Base-by-base conservation (phyloP, 92 coral and sea anemone genomes). In the Zoanthus sansibaricus region DNA sequence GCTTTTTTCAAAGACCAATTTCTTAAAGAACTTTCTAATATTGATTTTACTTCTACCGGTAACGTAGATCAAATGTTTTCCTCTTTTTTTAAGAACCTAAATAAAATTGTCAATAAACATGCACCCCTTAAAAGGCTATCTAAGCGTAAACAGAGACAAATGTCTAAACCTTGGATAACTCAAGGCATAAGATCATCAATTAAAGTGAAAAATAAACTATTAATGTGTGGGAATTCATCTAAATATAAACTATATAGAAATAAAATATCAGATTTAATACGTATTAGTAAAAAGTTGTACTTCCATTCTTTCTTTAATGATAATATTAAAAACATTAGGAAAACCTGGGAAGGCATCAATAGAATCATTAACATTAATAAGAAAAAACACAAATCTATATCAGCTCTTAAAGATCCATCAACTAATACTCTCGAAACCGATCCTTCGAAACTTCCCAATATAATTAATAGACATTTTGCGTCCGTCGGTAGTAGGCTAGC, bases 341-440 rank as follows among this genome's bases (percentile, higher is more conserved):
- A 75, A 52, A 75, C 79, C 47, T 75, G 64, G 79, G 56, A 75
- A 52, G 64, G 79, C 79, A 75, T 75, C 13, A 75, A 75, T 75
- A 42, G 56, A 42, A 14, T 75, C 46, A 51, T 75, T 30, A 75
- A 52, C 47, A 75, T 42, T 52, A 75, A 75, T 75, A 48, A 20
- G 79, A 75, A 75, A 68, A 52, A 46, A n/a, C 17, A 82, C 55
- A 82, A 68, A 68, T 52, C 75, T 3, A 82, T 82, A 62, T 3
- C 64, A 31, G 86, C 86, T 14, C 86, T 82, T 82, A 82, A 82
- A 82, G 86, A 82, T 82, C 64, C 86, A 42, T 42, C 46, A 52
- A 75, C 79, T 42, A 75, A 75, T 20, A 75, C 75, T 31, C 44
- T 82, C 20, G 48, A 30, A 45, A 17, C 31, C 32, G 86, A 82